Evolutionary conservation across 2,888 invertebrate genomes (phyloP).

Genomic region (Ectropis crepuscularia): DNA sequence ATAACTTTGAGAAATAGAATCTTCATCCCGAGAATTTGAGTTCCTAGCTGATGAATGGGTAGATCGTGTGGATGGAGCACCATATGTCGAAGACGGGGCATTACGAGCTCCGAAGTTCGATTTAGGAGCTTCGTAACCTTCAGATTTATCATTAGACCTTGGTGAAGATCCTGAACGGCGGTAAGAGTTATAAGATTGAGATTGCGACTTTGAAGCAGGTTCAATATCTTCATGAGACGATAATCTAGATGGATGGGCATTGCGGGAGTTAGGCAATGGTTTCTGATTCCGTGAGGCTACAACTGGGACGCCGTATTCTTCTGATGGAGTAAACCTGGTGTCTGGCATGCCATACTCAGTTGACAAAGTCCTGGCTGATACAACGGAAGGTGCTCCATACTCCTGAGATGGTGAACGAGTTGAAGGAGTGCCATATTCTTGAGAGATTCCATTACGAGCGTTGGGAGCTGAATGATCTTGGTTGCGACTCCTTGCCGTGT

Average conservation of each 20-base stretch:
- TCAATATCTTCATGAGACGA: background rate
- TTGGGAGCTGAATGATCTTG: slow-evolving; percentile 11
- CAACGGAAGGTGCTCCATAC: slow-evolving; percentile 23
- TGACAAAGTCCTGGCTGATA: slow-evolving; percentile 18
- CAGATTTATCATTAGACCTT: slow-evolving; percentile 1
- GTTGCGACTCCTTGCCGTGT: slow-evolving; percentile 14
- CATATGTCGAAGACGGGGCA: slow-evolving; percentile 7
- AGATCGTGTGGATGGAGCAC: slow-evolving; percentile 7
- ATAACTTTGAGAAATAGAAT: slow-evolving; percentile 8
- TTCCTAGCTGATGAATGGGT: background rate
- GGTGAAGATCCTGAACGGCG: background rate
- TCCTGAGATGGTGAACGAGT: background rate
- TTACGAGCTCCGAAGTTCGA: slow-evolving; percentile 1
- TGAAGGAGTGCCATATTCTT: slow-evolving; percentile 17
- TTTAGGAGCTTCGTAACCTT: slow-evolving; percentile 5
- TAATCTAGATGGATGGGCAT: slow-evolving; percentile 1
- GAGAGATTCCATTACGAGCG: slow-evolving; percentile 21
- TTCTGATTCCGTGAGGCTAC: slow-evolving; percentile 24
- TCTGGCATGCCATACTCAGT: slow-evolving; percentile 31
- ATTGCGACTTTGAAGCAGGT: background rate
- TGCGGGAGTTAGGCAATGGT: slow-evolving; percentile 2
- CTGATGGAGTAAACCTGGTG: slow-evolving; percentile 42
- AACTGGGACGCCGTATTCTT: slow-evolving; percentile 58
- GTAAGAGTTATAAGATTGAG: slow-evolving; percentile 1
- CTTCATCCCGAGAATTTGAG: background rate